Evolutionary conservation across 2,797 vertebrate species (phyloP).

Genomic region (Falco cherrug): DNA sequence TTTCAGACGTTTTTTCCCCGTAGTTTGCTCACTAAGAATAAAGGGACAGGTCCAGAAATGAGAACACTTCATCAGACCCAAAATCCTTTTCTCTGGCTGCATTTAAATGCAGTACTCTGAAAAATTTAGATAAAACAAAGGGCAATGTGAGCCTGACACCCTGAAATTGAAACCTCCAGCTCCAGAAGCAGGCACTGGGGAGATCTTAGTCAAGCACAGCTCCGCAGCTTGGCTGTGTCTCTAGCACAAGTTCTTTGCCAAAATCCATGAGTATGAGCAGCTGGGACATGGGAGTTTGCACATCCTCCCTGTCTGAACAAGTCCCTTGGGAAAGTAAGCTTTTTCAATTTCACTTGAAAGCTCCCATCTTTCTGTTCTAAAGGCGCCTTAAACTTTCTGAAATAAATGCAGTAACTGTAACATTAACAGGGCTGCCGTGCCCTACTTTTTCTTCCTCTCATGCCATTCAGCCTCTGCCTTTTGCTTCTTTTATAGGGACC

Average conservation of each 20-base stretch:
- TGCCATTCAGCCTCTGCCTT: slow-evolving; percentile 21
- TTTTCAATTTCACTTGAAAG: neutral
- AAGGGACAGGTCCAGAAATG: neutral
- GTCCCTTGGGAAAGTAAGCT: neutral
- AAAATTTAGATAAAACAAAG: neutral
- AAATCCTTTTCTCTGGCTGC: neutral
- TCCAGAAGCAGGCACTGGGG: neutral
- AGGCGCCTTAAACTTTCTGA: neutral
- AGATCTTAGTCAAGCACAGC: neutral
- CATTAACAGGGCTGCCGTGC: neutral
- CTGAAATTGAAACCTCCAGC: neutral
- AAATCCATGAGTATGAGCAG: neutral
- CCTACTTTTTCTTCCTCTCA: neutral
- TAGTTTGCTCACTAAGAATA: neutral
- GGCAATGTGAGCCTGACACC: neutral
- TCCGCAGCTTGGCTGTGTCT: neutral
- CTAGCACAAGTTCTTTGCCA: neutral
- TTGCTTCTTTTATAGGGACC: slow-evolving; percentile 83
- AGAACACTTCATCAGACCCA: neutral
- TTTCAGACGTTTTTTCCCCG: neutral
- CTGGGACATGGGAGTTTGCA: neutral
- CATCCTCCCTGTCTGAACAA: neutral
- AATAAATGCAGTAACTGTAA: neutral
- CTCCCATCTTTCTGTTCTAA: neutral
- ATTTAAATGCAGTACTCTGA: neutral